These are phyloP conservation scores for Alexandromys fortis DNA, from an alignment of 2,113 vertebrate species.

Conservation along the genomic window DNA sequence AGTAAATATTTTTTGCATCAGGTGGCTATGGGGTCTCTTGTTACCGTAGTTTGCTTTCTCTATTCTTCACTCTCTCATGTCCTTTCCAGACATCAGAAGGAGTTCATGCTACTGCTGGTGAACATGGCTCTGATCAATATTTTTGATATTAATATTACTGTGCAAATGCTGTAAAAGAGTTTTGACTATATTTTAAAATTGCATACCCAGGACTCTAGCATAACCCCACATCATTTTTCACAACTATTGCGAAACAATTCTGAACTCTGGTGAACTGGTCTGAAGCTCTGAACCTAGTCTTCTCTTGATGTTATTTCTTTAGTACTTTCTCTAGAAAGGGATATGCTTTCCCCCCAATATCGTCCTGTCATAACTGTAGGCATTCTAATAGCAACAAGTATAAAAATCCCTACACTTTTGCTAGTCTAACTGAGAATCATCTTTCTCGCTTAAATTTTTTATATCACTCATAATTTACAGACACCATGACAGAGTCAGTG, in stretches of 20 bases:
- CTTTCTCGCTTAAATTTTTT: not conserved
- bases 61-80: not conserved
- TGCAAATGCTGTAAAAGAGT: not conserved
- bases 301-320: not conserved
- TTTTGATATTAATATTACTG: not conserved
- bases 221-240: not conserved
- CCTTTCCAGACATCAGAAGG: not conserved
- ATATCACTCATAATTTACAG: not conserved
- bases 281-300: not conserved
- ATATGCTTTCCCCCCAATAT: not conserved
- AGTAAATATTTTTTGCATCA: not conserved
- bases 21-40: not conserved
- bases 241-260: not conserved
- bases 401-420: not conserved
- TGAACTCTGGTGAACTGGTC: not conserved
- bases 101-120: not conserved
- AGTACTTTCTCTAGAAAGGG: not conserved
- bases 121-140: not conserved
- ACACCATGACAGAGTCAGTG: not conserved
- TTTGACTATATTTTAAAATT: not conserved
- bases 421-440: not conserved
- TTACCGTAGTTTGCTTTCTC: not conserved
- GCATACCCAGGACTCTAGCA: not conserved
- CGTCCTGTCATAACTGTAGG: not conserved
- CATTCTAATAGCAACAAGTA: not conserved